phyloP scores from a whole-genome alignment of 92 coral and sea anemone species.

The Epizoanthus fatuus region DNA sequence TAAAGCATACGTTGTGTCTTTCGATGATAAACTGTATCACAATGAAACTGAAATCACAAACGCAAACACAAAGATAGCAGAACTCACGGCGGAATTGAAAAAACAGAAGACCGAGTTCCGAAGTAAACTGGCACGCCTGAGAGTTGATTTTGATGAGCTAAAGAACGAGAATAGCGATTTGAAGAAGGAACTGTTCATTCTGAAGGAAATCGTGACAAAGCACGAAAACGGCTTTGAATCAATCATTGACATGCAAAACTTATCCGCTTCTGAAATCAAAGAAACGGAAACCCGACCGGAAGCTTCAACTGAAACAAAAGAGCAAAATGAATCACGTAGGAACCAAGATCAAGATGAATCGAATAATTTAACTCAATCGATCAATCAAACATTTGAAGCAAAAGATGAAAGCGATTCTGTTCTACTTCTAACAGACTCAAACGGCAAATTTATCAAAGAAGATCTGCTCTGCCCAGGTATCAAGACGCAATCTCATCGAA shows the following conservation, averaged over 20 bases:
- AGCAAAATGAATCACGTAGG: no score
- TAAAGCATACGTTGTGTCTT: slow-evolving; percentile 18
- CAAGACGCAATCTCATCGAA: background rate
- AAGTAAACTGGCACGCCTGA: slow-evolving; percentile 6
- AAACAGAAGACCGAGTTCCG: slow-evolving; percentile 30
- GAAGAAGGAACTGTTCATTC: slow-evolving; percentile 32
- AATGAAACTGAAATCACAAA: background rate
- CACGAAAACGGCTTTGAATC: slow-evolving; percentile 29
- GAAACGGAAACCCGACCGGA: no score
- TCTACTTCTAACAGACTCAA: slow-evolving; percentile 40
- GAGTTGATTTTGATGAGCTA: background rate
- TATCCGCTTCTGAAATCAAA: no score
- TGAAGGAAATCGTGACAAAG: slow-evolving; percentile 42
- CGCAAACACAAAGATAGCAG: background rate
- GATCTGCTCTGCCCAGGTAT: slow-evolving; percentile 37
- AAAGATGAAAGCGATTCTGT: no score
- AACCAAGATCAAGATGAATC: no score
- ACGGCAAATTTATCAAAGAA: slow-evolving; percentile 43
- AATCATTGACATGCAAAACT: no score
- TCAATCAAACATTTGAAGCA: no score
- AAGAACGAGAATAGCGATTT: slow-evolving; percentile 31
- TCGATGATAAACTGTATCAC: slow-evolving; percentile 30
- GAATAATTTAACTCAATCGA: no score
- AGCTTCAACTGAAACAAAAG: no score
- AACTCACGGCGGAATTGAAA: background rate